A percentile compares a stretch with the other conserved stretches of the same genome.
Conservation (phyloP, 2,113 vertebrate genomes). For the Ceyx melanurus region DNA sequence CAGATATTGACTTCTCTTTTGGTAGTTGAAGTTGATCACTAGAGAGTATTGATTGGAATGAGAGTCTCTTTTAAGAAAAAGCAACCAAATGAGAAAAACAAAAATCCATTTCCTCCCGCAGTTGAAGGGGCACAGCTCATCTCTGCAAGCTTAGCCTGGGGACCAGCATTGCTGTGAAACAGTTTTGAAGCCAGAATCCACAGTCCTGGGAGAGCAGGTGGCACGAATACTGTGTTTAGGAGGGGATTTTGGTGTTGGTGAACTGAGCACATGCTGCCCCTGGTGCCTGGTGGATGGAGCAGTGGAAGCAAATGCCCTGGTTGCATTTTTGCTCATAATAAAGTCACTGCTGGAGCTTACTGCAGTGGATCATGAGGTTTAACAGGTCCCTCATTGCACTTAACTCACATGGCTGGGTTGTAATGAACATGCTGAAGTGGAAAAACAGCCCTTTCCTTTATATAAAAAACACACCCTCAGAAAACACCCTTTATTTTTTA, state of each 20-base stretch:
- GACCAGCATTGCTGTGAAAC: neutral
- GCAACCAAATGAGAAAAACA: neutral
- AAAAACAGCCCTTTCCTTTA: neutral
- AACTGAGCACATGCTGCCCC: accelerated
- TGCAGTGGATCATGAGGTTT: neutral
- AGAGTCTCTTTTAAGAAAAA: neutral
- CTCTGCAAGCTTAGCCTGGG: neutral
- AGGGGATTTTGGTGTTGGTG: neutral
- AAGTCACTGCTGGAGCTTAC: neutral
- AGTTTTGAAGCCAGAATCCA: neutral
- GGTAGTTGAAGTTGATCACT: neutral
- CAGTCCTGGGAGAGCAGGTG: neutral
- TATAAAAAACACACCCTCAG: neutral
- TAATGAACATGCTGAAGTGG: conserved; percentile 8
- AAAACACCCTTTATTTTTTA: conserved; percentile 33
- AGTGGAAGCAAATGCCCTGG: neutral
- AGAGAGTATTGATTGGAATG: neutral
- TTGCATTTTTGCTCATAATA: neutral
- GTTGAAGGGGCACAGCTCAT: neutral
- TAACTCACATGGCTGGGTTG: neutral
- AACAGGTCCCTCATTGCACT: conserved; percentile 18
- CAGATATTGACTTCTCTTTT: neutral
- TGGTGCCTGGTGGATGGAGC: neutral
- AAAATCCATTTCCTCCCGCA: neutral
- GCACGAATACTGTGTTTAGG: neutral